A percentile compares a stretch with the other conserved stretches of the same genome.
Conservation (phyloP, 2,113 vertebrate genomes). For the Hippolais icterina region DNA sequence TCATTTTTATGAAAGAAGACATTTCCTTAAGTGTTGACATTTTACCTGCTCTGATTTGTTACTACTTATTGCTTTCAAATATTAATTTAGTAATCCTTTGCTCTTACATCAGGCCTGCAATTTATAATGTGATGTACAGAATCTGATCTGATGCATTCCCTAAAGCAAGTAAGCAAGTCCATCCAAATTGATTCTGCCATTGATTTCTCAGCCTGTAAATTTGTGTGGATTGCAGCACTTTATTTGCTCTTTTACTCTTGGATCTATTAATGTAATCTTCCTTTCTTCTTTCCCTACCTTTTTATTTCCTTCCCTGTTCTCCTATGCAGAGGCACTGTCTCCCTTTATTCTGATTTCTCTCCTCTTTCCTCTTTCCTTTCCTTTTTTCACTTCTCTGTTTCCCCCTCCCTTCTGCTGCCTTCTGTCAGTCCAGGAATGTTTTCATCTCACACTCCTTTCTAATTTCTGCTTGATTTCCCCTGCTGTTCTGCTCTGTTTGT, state of each 20-base stretch:
- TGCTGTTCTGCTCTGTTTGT: slow-evolving; percentile 37
- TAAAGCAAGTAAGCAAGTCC: slow-evolving; percentile 11
- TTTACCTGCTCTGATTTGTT: background rate
- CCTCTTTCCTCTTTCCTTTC: background rate
- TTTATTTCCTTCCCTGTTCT: background rate
- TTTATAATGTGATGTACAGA: background rate
- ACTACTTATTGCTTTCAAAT: background rate
- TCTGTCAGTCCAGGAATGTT: slow-evolving; percentile 10
- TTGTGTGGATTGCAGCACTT: slow-evolving; percentile 11
- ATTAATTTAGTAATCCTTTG: background rate
- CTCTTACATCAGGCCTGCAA: background rate
- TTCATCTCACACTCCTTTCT: slow-evolving; percentile 11
- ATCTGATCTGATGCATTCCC: background rate
- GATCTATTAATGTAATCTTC: background rate
- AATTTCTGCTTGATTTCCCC: slow-evolving; percentile 41
- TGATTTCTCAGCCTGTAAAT: slow-evolving; percentile 41
- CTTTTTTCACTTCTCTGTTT: background rate
- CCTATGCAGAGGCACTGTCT: background rate
- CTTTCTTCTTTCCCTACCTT: background rate
- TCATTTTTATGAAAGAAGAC: background rate
- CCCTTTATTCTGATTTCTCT: background rate
- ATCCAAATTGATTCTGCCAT: slow-evolving; percentile 33
- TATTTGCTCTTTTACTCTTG: background rate
- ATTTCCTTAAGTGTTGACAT: background rate
- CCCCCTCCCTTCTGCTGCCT: background rate